Conservation (phyloP, 92 coral and sea anemone genomes). For the Chrysogorgia sp. region DNA sequence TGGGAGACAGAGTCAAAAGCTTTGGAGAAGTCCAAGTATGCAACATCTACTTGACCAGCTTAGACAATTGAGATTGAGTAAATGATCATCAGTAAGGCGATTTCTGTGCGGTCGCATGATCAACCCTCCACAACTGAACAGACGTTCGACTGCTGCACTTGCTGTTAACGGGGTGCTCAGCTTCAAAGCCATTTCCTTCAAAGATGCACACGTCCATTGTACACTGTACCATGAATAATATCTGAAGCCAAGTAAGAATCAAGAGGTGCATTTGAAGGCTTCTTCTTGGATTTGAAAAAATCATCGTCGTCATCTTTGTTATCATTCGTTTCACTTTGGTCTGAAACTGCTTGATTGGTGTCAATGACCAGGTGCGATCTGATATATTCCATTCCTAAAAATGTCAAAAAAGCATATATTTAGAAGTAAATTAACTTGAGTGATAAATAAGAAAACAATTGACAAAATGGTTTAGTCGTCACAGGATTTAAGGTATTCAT, state of each 20-base stretch:
- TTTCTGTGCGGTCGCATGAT: no score
- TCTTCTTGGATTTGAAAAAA: neutral
- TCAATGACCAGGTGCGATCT: neutral
- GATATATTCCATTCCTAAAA: neutral
- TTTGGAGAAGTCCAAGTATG: no score
- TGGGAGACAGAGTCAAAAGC: no score
- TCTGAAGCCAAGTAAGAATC: neutral
- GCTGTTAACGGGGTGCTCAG: neutral
- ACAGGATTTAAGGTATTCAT: neutral
- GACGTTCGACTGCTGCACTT: no score
- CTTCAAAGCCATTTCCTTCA: conserved; percentile 37
- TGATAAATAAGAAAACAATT: neutral
- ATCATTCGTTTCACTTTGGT: neutral
- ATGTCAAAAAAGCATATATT: no score
- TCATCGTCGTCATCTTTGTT: no score
- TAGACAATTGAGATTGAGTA: no score
- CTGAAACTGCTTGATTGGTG: neutral
- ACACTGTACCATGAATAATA: neutral
- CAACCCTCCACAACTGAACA: no score
- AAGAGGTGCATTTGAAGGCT: neutral
- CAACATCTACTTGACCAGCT: no score
- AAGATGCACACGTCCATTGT: conserved; percentile 25
- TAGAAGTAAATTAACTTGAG: no score
- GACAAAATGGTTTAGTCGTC: neutral
- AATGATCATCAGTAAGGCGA: no score